These are phyloP conservation scores for Papilio polyxenes DNA, from an alignment of 1,140 invertebrate species.

Conservation along the genomic window DNA sequence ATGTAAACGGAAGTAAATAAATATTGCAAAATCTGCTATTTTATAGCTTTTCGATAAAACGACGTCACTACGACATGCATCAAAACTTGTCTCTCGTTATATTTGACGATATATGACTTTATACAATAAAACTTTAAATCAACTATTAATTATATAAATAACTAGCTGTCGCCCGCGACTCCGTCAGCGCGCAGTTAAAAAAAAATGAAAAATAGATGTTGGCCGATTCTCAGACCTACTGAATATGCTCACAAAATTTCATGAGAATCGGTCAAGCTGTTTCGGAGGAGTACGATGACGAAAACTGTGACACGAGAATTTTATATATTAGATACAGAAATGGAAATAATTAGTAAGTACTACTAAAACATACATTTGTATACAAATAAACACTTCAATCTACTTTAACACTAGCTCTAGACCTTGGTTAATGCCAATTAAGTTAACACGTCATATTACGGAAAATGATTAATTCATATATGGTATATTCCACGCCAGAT, in stretches of 20 bases:
- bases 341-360: neutral
- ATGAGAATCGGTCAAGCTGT: too few species aligned
- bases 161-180: too few species aligned
- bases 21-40: neutral
- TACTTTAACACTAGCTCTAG: neutral
- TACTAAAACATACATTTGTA: neutral
- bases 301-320: too few species aligned
- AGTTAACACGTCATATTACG: slow-evolving; percentile 1
- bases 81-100: neutral
- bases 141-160: neutral
- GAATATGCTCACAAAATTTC: too few species aligned
- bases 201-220: too few species aligned
- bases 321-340: too few species aligned
- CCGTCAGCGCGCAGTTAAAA: too few species aligned
- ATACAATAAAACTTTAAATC: neutral
- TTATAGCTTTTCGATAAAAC: slow-evolving; percentile 15
- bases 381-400: neutral
- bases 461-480: neutral
- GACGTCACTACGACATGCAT: neutral
- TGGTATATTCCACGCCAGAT: neutral
- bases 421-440: slow-evolving; percentile 6
- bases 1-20: slow-evolving; percentile 20
- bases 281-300: too few species aligned
- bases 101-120: neutral
- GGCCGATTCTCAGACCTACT: too few species aligned